Evolutionary conservation across 2,113 vertebrate genomes (phyloP), one percentile per base, ranked within the genome.

Genomic region (Spheniscus mendiculus): DNA sequence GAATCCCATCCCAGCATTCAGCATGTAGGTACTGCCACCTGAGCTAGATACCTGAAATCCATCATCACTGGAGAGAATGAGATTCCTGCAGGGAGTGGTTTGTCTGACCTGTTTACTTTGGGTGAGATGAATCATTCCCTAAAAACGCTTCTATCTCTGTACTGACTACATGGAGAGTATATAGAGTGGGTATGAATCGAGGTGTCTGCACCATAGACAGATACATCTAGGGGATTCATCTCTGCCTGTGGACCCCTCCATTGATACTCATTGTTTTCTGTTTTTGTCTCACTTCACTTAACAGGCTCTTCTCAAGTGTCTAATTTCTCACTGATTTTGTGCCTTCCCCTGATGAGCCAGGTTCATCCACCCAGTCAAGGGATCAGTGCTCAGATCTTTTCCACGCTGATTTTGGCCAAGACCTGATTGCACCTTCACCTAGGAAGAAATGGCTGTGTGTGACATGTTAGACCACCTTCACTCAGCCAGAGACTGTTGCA

Each of bases 331-430:
- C 20, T 15, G 25, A 52, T 20, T 27, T 55, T 30, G 15, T 55
- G 40, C 45, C 20, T 65, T 78, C 23, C 22, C 15, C 34, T 20
- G 13, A 20, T 13, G 29, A 87, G 9, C 7, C 6, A 50, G 17
- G 32, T 52, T 76, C 17, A 38, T n/a, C 36, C 47, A 26, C 3
- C 36, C 38, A 16, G 0, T 11, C 61, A 45, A 59, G 40, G 15
- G 15, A 65, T 82, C 32, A 0, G 0, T 8, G 5, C 13, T 42
- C 2, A 7, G n/a, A 61, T 47, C 26, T 83, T 76, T 49, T 34
- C 47, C 12, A 49, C 0, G 0, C 20, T 66, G 30, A 42, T 58
- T 85, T 49, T 26, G 45, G 20, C 36, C 42, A 40, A 45, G 14
- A 50, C 5, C 23, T 11, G 21, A 17, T 12, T 49, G 15, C 15